Percentiles rank a stretch among this genome's conserved stretches.
Evolutionary conservation across 1,140 invertebrate species (phyloP).

Genomic region (Bicyclus anynana): DNA sequence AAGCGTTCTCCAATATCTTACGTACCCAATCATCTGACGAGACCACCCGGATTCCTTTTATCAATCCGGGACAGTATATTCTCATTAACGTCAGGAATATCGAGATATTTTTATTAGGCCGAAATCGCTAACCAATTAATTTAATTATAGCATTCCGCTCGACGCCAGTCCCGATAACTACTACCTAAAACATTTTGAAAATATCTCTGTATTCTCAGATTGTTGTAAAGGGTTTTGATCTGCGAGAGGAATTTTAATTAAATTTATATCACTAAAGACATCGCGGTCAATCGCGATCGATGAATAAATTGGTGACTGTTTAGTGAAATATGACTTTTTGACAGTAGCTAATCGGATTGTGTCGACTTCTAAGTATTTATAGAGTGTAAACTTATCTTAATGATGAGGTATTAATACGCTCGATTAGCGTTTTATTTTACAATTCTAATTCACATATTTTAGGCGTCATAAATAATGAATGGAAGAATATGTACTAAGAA

Average conservation of each 20-base stretch:
- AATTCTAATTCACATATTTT: no score
- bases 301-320: conserved; percentile 10
- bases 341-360: not conserved
- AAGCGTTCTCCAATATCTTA: no score
- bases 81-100: conserved; percentile 54
- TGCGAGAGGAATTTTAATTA: conserved; percentile 68
- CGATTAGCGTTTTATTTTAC: no score
- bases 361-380: not conserved
- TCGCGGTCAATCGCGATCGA: conserved; percentile 16
- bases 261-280: conserved; percentile 34
- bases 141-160: conserved; percentile 63
- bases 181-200: conserved; percentile 51
- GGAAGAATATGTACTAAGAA: no score
- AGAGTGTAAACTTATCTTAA: not conserved
- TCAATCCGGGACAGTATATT: conserved; percentile 38
- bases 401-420: no score
- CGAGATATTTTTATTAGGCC: conserved; percentile 46
- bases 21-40: conserved; percentile 1
- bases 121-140: conserved; percentile 59
- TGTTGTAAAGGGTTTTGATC: conserved; percentile 38
- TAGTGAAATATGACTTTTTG: not conserved
- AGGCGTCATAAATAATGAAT: no score
- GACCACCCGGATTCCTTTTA: conserved; percentile 20
- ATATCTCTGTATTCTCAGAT: conserved; percentile 44
- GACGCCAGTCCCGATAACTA: conserved; percentile 47